These are phyloP conservation scores for Drosophila jambulina DNA, from an alignment of 1,140 invertebrate species.

Conservation along the genomic window DNA sequence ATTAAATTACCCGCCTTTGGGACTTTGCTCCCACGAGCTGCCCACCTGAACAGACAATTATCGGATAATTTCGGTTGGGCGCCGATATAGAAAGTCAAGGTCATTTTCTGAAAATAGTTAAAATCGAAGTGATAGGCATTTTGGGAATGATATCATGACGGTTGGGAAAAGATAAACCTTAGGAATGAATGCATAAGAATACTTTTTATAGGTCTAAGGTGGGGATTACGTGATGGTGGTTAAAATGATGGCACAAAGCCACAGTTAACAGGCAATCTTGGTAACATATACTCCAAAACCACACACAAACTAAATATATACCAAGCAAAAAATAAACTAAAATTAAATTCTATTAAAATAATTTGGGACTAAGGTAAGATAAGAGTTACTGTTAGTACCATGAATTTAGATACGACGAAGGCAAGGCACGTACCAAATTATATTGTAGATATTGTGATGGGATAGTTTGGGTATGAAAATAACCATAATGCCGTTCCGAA, in stretches of 20 bases:
- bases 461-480: neutral
- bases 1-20: conserved; percentile 40
- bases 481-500: neutral
- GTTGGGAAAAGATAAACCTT: neutral
- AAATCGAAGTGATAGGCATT: neutral
- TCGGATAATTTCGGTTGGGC: conserved; percentile 32
- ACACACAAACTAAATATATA: too few species aligned
- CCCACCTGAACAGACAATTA: conserved; percentile 47
- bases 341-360: neutral
- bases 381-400: neutral
- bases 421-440: neutral
- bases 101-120: neutral
- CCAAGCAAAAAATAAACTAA: neutral
- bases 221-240: neutral
- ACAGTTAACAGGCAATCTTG: too few species aligned
- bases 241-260: neutral
- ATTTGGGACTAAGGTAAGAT: neutral
- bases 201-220: neutral
- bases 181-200: neutral
- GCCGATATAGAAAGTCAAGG: conserved; percentile 25
- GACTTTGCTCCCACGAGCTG: conserved; percentile 35
- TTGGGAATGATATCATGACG: neutral
- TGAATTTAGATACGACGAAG: neutral
- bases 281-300: neutral
- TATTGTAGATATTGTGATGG: neutral